Base-by-base conservation (phyloP, 2,113 vertebrate species). In the Cranoglanis bouderius region DNA sequence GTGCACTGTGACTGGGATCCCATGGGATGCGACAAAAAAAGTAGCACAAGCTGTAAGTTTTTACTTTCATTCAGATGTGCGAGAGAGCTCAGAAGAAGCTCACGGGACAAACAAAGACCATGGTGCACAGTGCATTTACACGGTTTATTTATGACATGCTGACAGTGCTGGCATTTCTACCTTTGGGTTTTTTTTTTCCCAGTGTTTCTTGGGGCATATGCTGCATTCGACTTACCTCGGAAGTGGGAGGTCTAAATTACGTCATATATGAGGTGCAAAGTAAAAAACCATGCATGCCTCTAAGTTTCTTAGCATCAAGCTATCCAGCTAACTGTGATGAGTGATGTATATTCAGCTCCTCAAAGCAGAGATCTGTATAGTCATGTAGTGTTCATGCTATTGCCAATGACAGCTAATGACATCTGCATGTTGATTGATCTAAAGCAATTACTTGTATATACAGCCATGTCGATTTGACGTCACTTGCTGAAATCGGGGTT, bases 141-240 rank as follows among this genome's bases (percentile, higher is more conserved):
- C 26, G 16, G 75, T 78, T 78, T 78, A 78, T 78, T 78, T 78
- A 49, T 49, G 75, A 21, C n/a, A 35, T 81, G 51, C n/a, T 81
- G 78, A 81, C 49, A 55, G n/a, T 16, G 49, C 78, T 81, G 49
- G 6, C 26, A 78, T 51, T 49, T 51, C 43, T 18, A 78, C 43
- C 4, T 29, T 6, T n/a, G 13, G 43, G 21, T 3, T 21, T 77
- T 77, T 46, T 46, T 46, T 14, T 4, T 10, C 29, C 46, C 19
- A 43, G 72, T 75, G 24, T 78, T 51, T 51, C 26, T 7, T 5
- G 6, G 26, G 43, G 26, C 38, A 43, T 46, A 46, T 46, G 43
- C 26, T 53, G 8, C 49, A 53, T 8, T 81, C 53, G 29, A n/a
- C 77, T 80, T 51, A 80, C 12, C 29, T 49, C 2, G 6, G 13